phyloP scores from a whole-genome alignment of 1,140 invertebrate species.

The Solenopsis invicta region DNA sequence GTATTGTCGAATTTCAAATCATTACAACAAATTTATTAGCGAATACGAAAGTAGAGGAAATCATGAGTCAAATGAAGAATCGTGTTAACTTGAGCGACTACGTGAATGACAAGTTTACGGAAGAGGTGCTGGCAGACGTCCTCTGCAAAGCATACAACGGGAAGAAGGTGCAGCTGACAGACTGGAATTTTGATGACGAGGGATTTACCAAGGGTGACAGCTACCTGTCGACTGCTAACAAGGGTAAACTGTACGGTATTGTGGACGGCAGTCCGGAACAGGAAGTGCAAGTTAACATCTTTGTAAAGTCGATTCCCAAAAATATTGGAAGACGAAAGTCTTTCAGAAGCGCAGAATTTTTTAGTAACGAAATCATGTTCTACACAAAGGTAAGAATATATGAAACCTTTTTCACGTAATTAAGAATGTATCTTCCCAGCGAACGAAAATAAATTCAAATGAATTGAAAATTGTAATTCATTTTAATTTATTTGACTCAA shows the following conservation, averaged over 20 bases:
- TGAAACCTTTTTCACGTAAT: constrained; percentile 90
- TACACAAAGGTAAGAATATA: constrained; percentile 87
- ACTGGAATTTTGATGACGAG: constrained; percentile 83
- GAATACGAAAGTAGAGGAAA: constrained; percentile 16
- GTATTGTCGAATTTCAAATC: neutral
- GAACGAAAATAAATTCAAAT: no score
- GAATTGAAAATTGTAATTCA: no score
- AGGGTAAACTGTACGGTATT: constrained; percentile 87
- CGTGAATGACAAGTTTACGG: constrained; percentile 83
- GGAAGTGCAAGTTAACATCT: constrained; percentile 84
- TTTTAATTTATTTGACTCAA: no score
- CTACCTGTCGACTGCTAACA: constrained; percentile 89
- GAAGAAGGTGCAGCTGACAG: constrained; percentile 83
- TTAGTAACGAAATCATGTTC: constrained; percentile 90
- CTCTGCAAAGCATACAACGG: constrained; percentile 80
- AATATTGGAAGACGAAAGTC: constrained; percentile 89
- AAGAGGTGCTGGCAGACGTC: constrained; percentile 84
- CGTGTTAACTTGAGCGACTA: constrained; percentile 56
- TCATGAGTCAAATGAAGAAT: constrained; percentile 71
- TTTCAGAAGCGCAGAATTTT: constrained; percentile 90
- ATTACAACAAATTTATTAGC: neutral
- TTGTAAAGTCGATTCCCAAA: constrained; percentile 89
- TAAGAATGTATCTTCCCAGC: constrained; percentile 78
- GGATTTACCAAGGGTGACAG: constrained; percentile 89
- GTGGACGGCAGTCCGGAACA: constrained; percentile 67